Conservation (phyloP, 2,888 invertebrate species). For the Pheosia gnoma region DNA sequence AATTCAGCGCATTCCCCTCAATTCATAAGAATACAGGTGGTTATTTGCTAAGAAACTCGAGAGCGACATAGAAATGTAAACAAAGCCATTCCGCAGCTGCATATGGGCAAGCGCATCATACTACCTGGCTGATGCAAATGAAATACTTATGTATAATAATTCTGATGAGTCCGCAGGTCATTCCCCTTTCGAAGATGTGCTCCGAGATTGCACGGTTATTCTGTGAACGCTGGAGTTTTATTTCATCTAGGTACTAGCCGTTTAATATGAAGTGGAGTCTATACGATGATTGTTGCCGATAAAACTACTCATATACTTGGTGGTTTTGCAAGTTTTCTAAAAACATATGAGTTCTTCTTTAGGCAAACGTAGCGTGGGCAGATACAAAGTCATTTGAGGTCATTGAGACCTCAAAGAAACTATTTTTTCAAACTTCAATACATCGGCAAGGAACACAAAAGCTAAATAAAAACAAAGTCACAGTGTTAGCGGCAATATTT, state of each 20-base stretch:
- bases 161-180: slow-evolving; percentile 60
- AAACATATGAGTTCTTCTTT: too few relatives aligned
- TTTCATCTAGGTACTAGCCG: slow-evolving; percentile 5
- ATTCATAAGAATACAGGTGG: slow-evolving; percentile 26
- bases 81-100: slow-evolving; percentile 46
- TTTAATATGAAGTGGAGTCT: neutral
- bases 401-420: neutral
- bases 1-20: slow-evolving; percentile 31
- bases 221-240: neutral
- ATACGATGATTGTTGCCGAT: neutral
- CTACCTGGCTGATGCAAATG: slow-evolving; percentile 39
- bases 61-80: slow-evolving; percentile 50
- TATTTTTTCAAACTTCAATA: slow-evolving; percentile 16
- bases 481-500: slow-evolving; percentile 43
- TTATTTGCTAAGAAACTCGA: slow-evolving; percentile 44
- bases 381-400: neutral
- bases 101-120: slow-evolving; percentile 37
- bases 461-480: slow-evolving; percentile 42
- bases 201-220: neutral
- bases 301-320: neutral
- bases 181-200: slow-evolving; percentile 51
- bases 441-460: slow-evolving; percentile 28
- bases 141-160: slow-evolving; percentile 31
- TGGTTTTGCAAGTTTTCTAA: too few relatives aligned
- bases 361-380: neutral